Evolutionary conservation across 2,113 vertebrate genomes (phyloP).

Genomic region (Amazona guildingii): DNA sequence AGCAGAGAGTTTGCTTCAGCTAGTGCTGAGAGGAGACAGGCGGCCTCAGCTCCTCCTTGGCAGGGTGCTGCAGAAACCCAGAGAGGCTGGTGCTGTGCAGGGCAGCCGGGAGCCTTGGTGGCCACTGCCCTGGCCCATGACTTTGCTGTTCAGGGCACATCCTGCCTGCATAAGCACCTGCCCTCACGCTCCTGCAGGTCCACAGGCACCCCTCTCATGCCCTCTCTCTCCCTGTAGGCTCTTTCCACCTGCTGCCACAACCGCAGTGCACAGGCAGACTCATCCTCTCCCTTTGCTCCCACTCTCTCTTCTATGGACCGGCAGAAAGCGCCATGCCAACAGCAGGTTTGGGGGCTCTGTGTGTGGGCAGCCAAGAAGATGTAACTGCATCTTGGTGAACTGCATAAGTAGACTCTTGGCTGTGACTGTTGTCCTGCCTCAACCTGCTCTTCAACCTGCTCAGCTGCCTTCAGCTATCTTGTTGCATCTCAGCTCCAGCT

Average conservation of each 20-base stretch:
- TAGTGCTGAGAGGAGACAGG: neutral
- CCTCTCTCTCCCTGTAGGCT: neutral
- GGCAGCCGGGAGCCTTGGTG: rapidly evolving
- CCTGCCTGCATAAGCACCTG: neutral
- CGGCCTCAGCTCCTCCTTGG: neutral
- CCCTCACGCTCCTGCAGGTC: neutral
- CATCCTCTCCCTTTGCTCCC: neutral
- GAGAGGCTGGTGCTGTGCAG: neutral
- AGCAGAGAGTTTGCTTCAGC: neutral
- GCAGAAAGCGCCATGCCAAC: rapidly evolving
- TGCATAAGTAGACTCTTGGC: neutral
- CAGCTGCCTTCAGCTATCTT: neutral
- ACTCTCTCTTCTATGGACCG: neutral
- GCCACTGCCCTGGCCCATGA: neutral
- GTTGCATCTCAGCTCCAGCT: neutral
- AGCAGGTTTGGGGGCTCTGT: neutral
- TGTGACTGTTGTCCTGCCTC: neutral
- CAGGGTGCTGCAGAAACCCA: rapidly evolving
- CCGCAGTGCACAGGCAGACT: neutral
- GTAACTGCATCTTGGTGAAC: neutral
- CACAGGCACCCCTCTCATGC: neutral
- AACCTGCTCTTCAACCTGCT: neutral
- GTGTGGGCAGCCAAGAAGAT: neutral
- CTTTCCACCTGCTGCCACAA: neutral
- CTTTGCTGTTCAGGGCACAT: neutral